Base-by-base conservation (phyloP, 2,888 invertebrate genomes). In the Chouioia cunea region DNA sequence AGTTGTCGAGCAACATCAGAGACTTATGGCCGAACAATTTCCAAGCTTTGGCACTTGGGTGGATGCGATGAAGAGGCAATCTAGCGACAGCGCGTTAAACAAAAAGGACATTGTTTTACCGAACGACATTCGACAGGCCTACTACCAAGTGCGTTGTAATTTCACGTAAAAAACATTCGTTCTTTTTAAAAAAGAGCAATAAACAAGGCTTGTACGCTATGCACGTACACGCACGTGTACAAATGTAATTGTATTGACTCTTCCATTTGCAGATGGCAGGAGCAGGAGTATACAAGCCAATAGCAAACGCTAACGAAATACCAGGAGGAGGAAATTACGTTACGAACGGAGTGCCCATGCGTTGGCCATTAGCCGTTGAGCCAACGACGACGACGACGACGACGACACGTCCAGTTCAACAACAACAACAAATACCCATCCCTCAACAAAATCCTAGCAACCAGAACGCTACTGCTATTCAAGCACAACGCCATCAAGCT, bases 21-120 rank as follows among this genome's bases (percentile, higher is more conserved):
- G 73, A 12, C 66, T 76, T 1, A 77, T 80, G 50, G 73, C 78
- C 3, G 81, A 81, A 63, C 79, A 82, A 58, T 84, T 84, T 76
- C 84, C 84, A 8, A 80, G 78, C 0, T 70, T 84, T n/a, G 80
- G 80, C 15, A 80, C 77, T 58, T 84, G 83, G 83, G 77, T 79
- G 2, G 77, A 80, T 2, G 76, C 74, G 53, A 75, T 83, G 12
- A 16, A 53, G 16, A 64, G 56, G 8, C 54, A 60, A 12, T 59
- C 48, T 18, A 44, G 36, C 36, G 36, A 36, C 6, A 12, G 50
- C 14, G 44, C 15, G 4, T 22, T 46, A 16, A 64, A 47, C 10
- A n/a, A 15, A 10, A 64, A 56, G 15, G 50, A 58, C 10, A 3
- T 4, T 8, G 48, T 0, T 27, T 2, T 0, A 10, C 48, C 36